These are phyloP conservation scores for Zaprionus tsacasi DNA, from an alignment of 1,140 invertebrate species.

Conservation along the genomic window DNA sequence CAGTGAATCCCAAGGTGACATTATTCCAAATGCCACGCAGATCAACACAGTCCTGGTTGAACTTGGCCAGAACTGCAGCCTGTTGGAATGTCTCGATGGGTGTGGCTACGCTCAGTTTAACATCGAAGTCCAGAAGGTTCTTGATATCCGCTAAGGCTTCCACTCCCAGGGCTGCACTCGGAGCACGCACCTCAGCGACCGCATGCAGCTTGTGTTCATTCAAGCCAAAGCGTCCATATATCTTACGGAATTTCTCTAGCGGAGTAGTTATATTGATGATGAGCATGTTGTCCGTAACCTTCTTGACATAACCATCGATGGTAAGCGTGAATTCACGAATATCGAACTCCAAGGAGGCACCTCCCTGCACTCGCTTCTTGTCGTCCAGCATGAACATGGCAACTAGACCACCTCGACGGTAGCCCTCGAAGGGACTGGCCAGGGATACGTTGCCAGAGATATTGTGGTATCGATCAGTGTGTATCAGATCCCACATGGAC, in stretches of 20 bases:
- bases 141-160: slow-evolving; percentile 87
- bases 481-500: slow-evolving; percentile 86
- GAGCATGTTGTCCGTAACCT: slow-evolving; percentile 88
- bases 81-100: slow-evolving; percentile 89
- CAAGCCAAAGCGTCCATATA: slow-evolving; percentile 89
- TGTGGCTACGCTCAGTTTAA: slow-evolving; percentile 89
- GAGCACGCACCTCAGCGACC: slow-evolving; percentile 88
- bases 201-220: slow-evolving; percentile 88
- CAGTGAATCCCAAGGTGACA: slow-evolving; percentile 90
- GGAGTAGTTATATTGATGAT: slow-evolving; percentile 90
- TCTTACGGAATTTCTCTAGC: slow-evolving; percentile 87
- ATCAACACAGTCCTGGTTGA: slow-evolving; percentile 85
- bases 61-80: slow-evolving; percentile 84
- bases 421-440: slow-evolving; percentile 87
- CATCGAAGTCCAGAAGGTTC: slow-evolving; percentile 88
- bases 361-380: slow-evolving; percentile 87
- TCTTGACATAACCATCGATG: slow-evolving; percentile 87
- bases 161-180: slow-evolving; percentile 87
- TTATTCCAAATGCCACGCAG: slow-evolving; percentile 90
- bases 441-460: slow-evolving; percentile 86
- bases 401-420: slow-evolving; percentile 87
- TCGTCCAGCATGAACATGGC: slow-evolving; percentile 87
- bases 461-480: slow-evolving; percentile 84
- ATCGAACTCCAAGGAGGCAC: slow-evolving; percentile 88
- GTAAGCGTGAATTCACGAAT: slow-evolving; percentile 87